phyloP scores from a whole-genome alignment of 2,113 vertebrate species.

The Cyprinodon tularosa region DNA sequence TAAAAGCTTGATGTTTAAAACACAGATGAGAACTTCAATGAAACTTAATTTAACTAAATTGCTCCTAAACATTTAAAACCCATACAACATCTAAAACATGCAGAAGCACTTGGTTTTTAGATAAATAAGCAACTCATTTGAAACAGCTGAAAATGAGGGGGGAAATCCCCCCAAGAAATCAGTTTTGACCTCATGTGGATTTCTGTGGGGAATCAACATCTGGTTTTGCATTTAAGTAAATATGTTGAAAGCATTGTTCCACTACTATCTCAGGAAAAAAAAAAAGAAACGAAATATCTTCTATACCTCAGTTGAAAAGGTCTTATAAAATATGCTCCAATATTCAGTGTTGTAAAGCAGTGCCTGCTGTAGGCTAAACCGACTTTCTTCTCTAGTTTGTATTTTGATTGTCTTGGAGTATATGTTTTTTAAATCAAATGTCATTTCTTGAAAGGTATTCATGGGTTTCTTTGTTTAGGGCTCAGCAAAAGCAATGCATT shows the following conservation, averaged over 20 bases:
- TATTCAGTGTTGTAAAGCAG: constrained; percentile 34
- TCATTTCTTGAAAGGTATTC: constrained; percentile 1
- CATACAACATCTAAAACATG: neutral
- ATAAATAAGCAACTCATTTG: neutral
- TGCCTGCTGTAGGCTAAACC: neutral
- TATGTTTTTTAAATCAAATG: constrained; percentile 9
- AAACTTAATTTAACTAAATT: neutral
- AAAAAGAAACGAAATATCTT: constrained; percentile 23
- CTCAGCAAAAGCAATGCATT: constrained; percentile 32
- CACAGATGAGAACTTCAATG: neutral
- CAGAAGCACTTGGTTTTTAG: neutral
- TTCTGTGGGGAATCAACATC: constrained; percentile 52
- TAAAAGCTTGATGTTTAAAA: neutral
- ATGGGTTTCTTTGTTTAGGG: constrained; percentile 18
- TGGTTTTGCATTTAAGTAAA: constrained; percentile 59
- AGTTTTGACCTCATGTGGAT: constrained; percentile 21
- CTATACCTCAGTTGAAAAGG: constrained; percentile 37
- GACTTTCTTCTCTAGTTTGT: constrained; percentile 6
- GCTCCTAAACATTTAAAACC: neutral
- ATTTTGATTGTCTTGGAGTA: neutral
- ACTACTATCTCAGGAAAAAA: constrained; percentile 36
- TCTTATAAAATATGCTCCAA: constrained; percentile 28
- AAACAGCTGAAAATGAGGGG: neutral
- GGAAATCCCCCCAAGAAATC: constrained; percentile 7
- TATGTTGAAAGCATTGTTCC: constrained; percentile 44